Base-by-base conservation (phyloP, 2,797 vertebrate species). In the Chrosomus eos region DNA sequence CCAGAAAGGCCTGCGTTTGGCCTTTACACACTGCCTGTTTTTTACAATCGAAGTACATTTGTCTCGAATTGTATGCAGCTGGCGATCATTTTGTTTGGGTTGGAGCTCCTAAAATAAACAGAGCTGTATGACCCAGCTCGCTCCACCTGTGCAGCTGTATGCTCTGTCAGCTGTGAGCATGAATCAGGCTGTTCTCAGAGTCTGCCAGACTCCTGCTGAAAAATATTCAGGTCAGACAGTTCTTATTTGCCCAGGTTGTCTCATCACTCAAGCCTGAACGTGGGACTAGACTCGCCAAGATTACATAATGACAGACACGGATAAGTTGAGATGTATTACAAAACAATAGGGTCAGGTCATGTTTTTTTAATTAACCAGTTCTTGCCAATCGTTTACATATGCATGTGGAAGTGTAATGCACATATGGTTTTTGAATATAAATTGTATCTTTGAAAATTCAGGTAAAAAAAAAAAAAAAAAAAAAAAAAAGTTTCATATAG, bases 181-280 rank as follows among this genome's bases (percentile, higher is more conserved):
- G 51, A 87, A 80, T 73, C 86, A 80, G 81, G 60, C 48, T 68
- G 81, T 68, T 80, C 38, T 75, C 16, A 23, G 82, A 81, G 77
- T 36, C 77, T 80, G 70, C 28, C 77, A 81, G 82, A 55, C 78
- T 87, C 70, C 77, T 26, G n/a, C 53, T 76, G 78, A 84, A 89
- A 89, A 82, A 79, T 79, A 89, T 89, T 89, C 78, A 83, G 88
- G 88, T 86, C 88, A 89, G 80, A 70, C 82, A 82, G 84, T 89
- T 82, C 88, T 84, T 81, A 71, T 77, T 71, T 78, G 73, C 72
- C 55, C 79, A 85, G 73, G 78, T 85, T 81, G 66, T 64, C 66
- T 82, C 86, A 76, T 87, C 86, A 75, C 71, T 62, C 82, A 71
- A 43, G 66, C 51, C 51, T 84, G 16, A 84, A 78, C 36, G 48